Evolutionary conservation across 2,888 invertebrate species (phyloP).

Genomic region (Pterostichus madidus): DNA sequence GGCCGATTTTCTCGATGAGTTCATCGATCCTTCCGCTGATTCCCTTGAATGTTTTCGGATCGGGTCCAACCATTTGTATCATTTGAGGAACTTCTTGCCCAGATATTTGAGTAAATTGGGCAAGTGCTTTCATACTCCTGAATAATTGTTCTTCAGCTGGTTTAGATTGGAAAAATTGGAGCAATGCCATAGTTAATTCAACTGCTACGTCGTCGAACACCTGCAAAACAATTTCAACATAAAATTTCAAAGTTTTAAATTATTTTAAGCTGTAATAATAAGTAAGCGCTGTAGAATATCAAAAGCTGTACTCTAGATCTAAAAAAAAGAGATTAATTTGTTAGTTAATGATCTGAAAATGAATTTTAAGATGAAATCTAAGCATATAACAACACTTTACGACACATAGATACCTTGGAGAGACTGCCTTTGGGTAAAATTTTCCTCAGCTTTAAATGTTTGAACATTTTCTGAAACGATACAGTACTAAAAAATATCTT

Average conservation of each 20-base stretch:
- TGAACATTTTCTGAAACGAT: constrained; percentile 84
- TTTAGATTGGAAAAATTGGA: constrained; percentile 91
- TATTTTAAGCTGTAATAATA: constrained; percentile 12
- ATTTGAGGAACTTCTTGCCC: constrained; percentile 91
- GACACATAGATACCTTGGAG: constrained; percentile 80
- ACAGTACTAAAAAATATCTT: constrained; percentile 75
- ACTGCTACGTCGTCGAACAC: constrained; percentile 96
- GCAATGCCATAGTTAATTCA: constrained; percentile 93
- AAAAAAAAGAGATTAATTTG: constrained; percentile 50
- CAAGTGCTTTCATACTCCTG: constrained; percentile 89
- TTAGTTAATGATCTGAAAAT: constrained; percentile 6
- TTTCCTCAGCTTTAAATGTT: constrained; percentile 82
- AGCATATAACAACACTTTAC: constrained; percentile 34
- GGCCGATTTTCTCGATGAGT: constrained; percentile 87
- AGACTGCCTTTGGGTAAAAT: constrained; percentile 82
- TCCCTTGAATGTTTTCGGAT: constrained; percentile 90
- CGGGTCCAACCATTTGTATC: constrained; percentile 94
- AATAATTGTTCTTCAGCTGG: constrained; percentile 89
- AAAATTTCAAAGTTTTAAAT: background rate
- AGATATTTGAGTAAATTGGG: constrained; percentile 86
- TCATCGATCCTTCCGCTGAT: constrained; percentile 89
- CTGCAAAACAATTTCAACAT: constrained; percentile 77
- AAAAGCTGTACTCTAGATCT: constrained; percentile 5
- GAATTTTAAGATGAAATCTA: constrained; percentile 1
- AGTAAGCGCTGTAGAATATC: background rate